Base-by-base conservation (phyloP, 2,113 vertebrate genomes). In the Stictonetta naevosa region DNA sequence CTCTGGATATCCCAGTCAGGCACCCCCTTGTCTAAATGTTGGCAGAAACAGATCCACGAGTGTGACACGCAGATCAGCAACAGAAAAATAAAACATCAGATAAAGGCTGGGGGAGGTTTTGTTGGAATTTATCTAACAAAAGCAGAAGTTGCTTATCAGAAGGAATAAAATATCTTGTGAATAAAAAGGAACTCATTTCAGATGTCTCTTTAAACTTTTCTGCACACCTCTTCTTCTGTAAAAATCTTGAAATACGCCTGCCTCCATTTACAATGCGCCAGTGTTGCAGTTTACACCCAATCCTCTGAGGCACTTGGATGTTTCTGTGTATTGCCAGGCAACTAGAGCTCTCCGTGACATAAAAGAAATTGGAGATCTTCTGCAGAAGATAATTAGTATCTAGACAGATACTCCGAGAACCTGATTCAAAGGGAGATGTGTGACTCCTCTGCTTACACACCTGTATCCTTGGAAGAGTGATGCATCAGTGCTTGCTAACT, bases 351-450 rank as follows among this genome's bases (percentile, higher is more conserved):
- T 86, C n/a, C 0, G 77, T 79, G 77, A 96, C 96, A 96, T 95
- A 79, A 96, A 94, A 95, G 92, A 95, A 96, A 85, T 85, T 15
- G 2, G 84, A 42, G 71, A 85, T 87, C 78, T 90, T 93, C 87
- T 68, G 53, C 88, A 82, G 80, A 93, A 95, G 77, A 91, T 95
- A 94, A 94, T 96, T 94, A 96, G 88, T 92, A 92, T 88, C 86
- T 91, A 83, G 53, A 76, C 21, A 40, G 95, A 91, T 94, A 88
- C 86, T 94, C 77, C 71, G 42, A 96, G 80, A 93, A 78, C 72
- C 56, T 1, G 22, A 92, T 95, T 95, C 92, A 96, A 96, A 95
- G 92, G 77, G 67, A 91, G 20, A 82, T 36, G 34, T 55, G 78
- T 91, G 90, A 83, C 92, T 96, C 46, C 73, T 60, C 58, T 71